Percentiles rank a stretch among this genome's conserved stretches.
These are phyloP conservation scores for Halcyon chelicuti DNA, from an alignment of 2,797 vertebrate species.

Conservation along the genomic window DNA sequence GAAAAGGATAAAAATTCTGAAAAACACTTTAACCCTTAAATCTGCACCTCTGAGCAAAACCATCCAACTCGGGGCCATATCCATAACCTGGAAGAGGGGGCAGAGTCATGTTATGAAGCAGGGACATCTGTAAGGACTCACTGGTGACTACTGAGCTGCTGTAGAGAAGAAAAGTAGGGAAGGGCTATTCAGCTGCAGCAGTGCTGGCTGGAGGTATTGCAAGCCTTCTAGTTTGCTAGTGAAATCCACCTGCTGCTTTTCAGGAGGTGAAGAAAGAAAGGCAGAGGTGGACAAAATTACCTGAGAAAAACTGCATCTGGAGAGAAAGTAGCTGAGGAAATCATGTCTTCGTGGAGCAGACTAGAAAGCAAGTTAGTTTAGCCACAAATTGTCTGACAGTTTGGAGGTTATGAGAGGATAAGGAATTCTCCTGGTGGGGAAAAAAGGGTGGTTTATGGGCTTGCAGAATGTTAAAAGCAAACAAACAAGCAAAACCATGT, in stretches of 20 bases:
- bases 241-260: neutral
- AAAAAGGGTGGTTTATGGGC: neutral
- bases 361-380: neutral
- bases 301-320: neutral
- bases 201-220: neutral
- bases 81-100: neutral
- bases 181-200: neutral
- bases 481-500: neutral
- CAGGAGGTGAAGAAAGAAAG: neutral
- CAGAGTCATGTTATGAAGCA: neutral
- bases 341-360: neutral
- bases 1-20: neutral
- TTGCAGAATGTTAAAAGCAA: neutral
- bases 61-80: neutral
- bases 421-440: neutral
- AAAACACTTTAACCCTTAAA: neutral
- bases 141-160: rapidly evolving
- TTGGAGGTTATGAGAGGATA: neutral
- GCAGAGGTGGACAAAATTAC: neutral
- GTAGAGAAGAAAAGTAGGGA: neutral
- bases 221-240: neutral
- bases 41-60: neutral
- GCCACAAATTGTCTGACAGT: neutral
- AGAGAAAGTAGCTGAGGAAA: neutral
- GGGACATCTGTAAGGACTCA: neutral